Conservation (phyloP, 2,113 vertebrate species). For the Etheostoma spectabile region DNA sequence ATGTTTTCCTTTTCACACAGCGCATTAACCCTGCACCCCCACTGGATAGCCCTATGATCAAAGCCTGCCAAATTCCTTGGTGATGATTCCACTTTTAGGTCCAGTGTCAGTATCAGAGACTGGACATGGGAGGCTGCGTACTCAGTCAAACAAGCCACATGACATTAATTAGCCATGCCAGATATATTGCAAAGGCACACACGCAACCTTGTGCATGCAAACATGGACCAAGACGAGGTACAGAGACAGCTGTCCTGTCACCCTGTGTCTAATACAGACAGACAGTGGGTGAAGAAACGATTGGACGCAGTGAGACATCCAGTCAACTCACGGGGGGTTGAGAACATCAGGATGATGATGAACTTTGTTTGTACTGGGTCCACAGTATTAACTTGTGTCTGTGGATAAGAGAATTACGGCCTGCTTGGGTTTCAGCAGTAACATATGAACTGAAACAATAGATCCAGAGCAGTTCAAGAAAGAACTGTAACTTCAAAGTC, state of each 20-base stretch:
- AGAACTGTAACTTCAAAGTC: conserved; percentile 39
- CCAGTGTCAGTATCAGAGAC: conserved; percentile 71
- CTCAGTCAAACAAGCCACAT: conserved; percentile 73
- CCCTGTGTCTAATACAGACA: conserved; percentile 68
- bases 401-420: conserved; percentile 47
- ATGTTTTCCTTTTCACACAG: conserved; percentile 32
- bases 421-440: conserved; percentile 63
- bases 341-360: conserved; percentile 51
- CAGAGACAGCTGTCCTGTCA: conserved; percentile 70
- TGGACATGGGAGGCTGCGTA: conserved; percentile 33
- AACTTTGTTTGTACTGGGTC: conserved; percentile 48
- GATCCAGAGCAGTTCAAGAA: conserved; percentile 22
- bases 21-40: conserved; percentile 32
- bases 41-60: conserved; percentile 54
- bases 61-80: conserved; percentile 60
- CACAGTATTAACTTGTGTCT: conserved; percentile 20
- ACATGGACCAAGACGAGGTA: conserved; percentile 41
- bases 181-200: conserved; percentile 62
- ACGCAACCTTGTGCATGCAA: conserved; percentile 29
- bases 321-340: conserved; percentile 34
- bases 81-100: conserved; percentile 66
- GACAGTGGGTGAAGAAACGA: conserved; percentile 76
- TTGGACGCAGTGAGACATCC: conserved; percentile 71
- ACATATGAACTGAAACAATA: conserved; percentile 48
- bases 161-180: conserved; percentile 62